Conservation (phyloP, 2,113 vertebrate genomes). For the Herpetotheres cachinnans region DNA sequence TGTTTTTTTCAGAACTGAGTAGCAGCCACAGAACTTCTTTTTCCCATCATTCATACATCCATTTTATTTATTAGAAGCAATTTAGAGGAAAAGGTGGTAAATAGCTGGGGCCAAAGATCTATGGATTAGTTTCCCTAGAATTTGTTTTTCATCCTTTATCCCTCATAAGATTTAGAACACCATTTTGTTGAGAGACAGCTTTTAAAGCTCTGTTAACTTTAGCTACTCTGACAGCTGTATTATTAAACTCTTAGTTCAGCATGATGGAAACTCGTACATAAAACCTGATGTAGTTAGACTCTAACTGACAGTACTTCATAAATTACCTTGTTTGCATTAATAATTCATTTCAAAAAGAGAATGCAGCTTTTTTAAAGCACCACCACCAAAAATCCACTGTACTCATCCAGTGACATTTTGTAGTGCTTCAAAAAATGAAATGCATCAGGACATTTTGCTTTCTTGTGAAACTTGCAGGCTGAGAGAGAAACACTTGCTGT, state of each 20-base stretch:
- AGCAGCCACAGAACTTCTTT: neutral
- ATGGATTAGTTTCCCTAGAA: neutral
- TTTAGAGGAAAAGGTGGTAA: neutral
- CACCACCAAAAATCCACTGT: fast-evolving
- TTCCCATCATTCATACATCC: neutral
- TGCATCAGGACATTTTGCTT: neutral
- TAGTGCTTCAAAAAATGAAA: neutral
- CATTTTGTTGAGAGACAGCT: neutral
- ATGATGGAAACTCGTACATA: neutral
- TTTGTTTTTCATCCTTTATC: neutral
- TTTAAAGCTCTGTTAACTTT: slow-evolving; percentile 24
- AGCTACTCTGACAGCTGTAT: slow-evolving; percentile 23
- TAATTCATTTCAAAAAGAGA: slow-evolving; percentile 25
- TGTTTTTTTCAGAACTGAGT: neutral
- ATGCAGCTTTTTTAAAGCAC: neutral
- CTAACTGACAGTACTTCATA: slow-evolving; percentile 13
- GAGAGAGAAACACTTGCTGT: neutral
- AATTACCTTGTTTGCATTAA: neutral
- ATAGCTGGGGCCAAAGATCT: neutral
- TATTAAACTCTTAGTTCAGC: slow-evolving; percentile 48
- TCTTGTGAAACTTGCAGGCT: neutral
- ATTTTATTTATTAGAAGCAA: neutral
- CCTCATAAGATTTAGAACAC: neutral
- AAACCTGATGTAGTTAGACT: neutral
- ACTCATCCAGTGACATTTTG: neutral